Evolutionary conservation across 2,888 invertebrate genomes (phyloP), one percentile per base, ranked within the genome.

Genomic region (Alitta virens): DNA sequence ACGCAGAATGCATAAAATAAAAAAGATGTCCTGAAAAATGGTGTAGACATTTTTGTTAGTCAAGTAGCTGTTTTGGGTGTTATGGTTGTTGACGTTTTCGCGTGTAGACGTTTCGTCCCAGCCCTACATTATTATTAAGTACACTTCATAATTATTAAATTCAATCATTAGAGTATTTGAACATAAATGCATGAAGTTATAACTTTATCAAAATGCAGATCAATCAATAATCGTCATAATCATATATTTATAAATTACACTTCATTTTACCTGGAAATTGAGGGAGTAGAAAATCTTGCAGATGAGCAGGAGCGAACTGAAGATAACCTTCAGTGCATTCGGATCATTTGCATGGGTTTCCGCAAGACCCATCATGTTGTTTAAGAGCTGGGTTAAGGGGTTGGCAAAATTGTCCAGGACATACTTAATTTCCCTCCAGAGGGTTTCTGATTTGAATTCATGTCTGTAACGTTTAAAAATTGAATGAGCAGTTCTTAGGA

Each of bases 351-450:
- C 88, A 76, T 95, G 91, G 54, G 87, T 87, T 69, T 87, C 87
- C 0, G 91, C 88, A 38, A 96, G 83, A 65, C 88, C 89, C 87
- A 95, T 89, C 2, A 94, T 94, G 7, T 90, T 91, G 89, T 88
- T 85, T 81, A 96, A 90, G 2, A 99, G 85, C 80, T 94, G 91
- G 0, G 98, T 98, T 27, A 71, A 56, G 16, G 71, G 71, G 9
- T 25, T 89, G 0, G 98, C 95, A 84, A 99, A 91, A 73, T 90
- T 90, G 64, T 94, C 93, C 69, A 99, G 83, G 0, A 99, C 98
- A 84, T 92, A 91, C 81, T 96, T 96, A 66, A 99, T 98, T 84
- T 99, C 99, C 57, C 88, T 88, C 97, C 98, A 99, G 2, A 99
- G 85, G 64, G 88, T 87, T 78, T 98, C 91, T 0, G 96, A 95